These are phyloP conservation scores for Charadrius vociferus DNA, from an alignment of 2,113 vertebrate genomes.

Conservation along the genomic window DNA sequence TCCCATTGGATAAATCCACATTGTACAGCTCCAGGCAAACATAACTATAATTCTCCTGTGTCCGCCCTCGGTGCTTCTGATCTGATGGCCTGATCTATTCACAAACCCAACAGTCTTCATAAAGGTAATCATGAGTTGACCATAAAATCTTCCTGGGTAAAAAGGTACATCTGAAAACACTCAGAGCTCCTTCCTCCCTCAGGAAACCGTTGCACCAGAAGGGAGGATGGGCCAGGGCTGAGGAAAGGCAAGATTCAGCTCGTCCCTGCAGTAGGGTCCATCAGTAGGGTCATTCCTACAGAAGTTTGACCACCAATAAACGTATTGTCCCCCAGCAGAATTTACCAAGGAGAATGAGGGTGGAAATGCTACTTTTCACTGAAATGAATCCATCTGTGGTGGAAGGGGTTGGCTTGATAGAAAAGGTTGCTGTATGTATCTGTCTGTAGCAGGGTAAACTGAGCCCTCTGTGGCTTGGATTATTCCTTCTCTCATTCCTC, in stretches of 20 bases:
- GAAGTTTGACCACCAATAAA: not conserved
- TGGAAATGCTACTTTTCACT: not conserved
- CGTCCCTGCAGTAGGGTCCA: not conserved
- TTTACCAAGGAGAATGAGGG: not conserved
- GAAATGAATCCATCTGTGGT: not conserved
- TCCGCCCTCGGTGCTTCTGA: not conserved
- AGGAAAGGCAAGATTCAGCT: not conserved
- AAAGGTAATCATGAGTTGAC: accelerated
- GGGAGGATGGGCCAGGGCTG: not conserved
- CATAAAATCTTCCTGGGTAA: not conserved
- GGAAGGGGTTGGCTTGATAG: not conserved
- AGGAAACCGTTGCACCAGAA: not conserved
- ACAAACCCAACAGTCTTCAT: not conserved
- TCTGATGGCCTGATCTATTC: not conserved
- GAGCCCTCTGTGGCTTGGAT: not conserved
- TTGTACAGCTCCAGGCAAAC: not conserved
- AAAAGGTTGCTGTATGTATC: not conserved
- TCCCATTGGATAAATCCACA: not conserved
- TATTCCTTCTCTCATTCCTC: not conserved
- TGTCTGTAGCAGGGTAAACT: not conserved
- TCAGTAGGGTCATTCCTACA: not conserved
- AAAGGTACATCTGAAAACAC: not conserved
- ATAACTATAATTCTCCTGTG: not conserved
- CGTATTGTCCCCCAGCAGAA: not conserved
- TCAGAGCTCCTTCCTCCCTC: not conserved